Evolutionary conservation across 37 sponge, comb jelly and placozoan genomes (phyloP).

Genomic region (Corticium candelabrum): DNA sequence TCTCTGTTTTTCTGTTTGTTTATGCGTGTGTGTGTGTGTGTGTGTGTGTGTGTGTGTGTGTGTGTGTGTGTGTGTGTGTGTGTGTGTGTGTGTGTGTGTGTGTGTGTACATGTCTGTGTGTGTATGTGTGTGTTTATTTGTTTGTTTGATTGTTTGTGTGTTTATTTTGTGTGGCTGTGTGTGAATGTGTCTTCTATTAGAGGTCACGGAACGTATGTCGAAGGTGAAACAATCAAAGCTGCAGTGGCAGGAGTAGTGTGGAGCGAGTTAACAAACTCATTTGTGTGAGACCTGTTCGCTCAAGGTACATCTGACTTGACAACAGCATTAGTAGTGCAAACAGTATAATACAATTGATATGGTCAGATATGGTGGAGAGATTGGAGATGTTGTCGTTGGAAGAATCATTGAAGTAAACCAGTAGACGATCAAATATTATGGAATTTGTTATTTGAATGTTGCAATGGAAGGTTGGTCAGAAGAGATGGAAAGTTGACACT

Average conservation of each 20-base stretch:
- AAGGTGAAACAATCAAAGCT: constrained; percentile 40
- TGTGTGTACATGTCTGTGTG: not conserved
- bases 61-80: no score
- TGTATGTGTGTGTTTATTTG: not conserved
- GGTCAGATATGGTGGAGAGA: constrained; percentile 84
- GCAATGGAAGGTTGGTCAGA: constrained; percentile 64
- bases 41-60: no score
- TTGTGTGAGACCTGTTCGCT: constrained; percentile 66
- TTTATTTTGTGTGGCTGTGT: not conserved
- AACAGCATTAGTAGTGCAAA: not conserved
- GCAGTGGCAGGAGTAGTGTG: constrained; percentile 83
- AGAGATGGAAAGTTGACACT: constrained; percentile 92
- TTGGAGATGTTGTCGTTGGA: constrained; percentile 96
- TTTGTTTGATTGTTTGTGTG: not conserved
- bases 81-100: no score
- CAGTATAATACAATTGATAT: no score
- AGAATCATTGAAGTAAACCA: constrained; percentile 68
- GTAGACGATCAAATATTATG: not conserved
- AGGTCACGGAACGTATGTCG: constrained; percentile 81
- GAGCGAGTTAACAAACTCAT: constrained; percentile 80
- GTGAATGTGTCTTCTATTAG: constrained; percentile 16
- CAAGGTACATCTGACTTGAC: constrained; percentile 35
- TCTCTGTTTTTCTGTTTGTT: not conserved
- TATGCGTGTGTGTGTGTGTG: not conserved
- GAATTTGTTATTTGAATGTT: not conserved